phyloP scores from a whole-genome alignment of 1,140 invertebrate species.

The Drosophila dunni region DNA sequence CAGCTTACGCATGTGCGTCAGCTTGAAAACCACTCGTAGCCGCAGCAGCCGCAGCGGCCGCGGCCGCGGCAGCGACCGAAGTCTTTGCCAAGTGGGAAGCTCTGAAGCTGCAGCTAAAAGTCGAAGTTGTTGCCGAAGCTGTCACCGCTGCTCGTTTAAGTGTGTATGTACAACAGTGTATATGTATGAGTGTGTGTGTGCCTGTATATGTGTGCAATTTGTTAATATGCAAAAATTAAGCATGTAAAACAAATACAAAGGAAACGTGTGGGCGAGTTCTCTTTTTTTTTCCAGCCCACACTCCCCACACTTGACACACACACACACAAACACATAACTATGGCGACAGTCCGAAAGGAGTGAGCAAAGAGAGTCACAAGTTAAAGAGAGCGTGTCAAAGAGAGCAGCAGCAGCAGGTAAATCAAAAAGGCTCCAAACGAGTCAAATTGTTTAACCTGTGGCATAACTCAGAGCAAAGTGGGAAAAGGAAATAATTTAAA shows the following conservation, averaged over 20 bases:
- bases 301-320: slow-evolving; percentile 5
- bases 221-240: slow-evolving; percentile 40
- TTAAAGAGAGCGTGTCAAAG: neutral
- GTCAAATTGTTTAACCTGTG: slow-evolving; percentile 28
- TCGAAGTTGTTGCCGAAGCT: slow-evolving; percentile 33
- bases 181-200: neutral
- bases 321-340: neutral
- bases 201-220: slow-evolving; percentile 29
- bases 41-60: slow-evolving; percentile 16
- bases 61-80: slow-evolving; percentile 25
- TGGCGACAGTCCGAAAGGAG: slow-evolving; percentile 13
- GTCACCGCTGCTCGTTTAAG: slow-evolving; percentile 18
- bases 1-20: slow-evolving; percentile 53
- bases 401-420: neutral
- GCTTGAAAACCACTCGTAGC: slow-evolving; percentile 47
- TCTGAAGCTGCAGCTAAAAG: slow-evolving; percentile 29
- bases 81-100: slow-evolving; percentile 19
- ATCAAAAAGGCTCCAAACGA: slow-evolving; percentile 22
- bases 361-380: neutral
- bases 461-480: slow-evolving; percentile 18
- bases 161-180: neutral
- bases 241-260: slow-evolving; percentile 35
- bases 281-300: neutral
- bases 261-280: slow-evolving; percentile 18
- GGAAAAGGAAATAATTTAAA: too few relatives aligned